Base-by-base conservation (phyloP, 30 jellyfish, hydroid and myxozoan species). In the Turritopsis dohrnii region DNA sequence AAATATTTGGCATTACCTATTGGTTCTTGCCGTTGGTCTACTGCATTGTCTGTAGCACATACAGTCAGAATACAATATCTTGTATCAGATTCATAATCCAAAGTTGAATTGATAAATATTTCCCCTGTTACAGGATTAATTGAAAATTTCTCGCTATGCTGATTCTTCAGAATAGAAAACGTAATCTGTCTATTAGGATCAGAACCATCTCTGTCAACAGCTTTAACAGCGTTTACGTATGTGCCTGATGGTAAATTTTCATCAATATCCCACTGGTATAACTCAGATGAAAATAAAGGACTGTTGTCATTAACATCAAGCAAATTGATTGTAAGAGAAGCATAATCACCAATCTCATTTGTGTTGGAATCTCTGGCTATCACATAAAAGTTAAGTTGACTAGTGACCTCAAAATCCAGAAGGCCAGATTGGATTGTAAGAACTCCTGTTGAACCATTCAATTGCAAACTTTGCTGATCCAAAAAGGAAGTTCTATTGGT, bases 281-380 rank as follows among this genome's bases (percentile, higher is more conserved):
- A 23, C 23, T 20, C 28, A 27, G 28, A n/a, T 1, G 28, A 26
- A 72, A 85, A 90, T 60, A 22, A 71, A 18, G 97, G 97, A 31
- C 23, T n/a, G 66, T 90, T 75, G 74, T 90, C 96, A 83, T 90
- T 85, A 5, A 82, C 88, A 54, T 90, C 96, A 16, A 75, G 25
- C 26, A 90, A 86, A 8, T 26, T 76, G 73, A 90, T 74, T 1
- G 75, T 53, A n/a, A 88, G 5, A 25, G 53, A 26, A 13, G 85
- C 85, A 19, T 77, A 28, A 52, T 77, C 85, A 77, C 71, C 85
- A 16, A 28, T 13, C 72, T 0, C 72, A 26, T 29, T n/a, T 77
- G 85, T 77, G 21, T 1, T 19, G 19, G 66, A 29, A 60, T 77
- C 85, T 77, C 28, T 26, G 41, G 85, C 71, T 18, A 77, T 24